phyloP scores from a whole-genome alignment of 1,140 invertebrate genomes.

The Pollicipes pollicipes region DNA sequence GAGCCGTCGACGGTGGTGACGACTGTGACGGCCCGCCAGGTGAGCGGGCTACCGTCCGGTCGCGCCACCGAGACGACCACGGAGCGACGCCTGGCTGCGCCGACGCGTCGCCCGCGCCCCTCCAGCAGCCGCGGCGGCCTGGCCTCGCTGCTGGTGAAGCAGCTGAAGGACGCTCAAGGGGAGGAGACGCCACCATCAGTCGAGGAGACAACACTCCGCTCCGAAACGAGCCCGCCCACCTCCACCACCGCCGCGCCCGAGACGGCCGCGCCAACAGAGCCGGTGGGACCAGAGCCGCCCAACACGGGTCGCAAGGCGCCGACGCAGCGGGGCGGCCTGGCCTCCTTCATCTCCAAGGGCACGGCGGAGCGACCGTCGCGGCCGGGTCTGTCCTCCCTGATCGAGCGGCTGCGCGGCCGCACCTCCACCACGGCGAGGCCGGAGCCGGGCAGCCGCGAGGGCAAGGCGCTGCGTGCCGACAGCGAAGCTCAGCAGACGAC shows the following conservation, averaged over 20 bases:
- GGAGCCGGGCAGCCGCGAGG: neutral
- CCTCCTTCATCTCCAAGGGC: conserved; percentile 12
- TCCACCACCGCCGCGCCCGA: conserved; percentile 3
- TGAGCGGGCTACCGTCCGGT: too few species aligned
- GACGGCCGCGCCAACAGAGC: neutral
- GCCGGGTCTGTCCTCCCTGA: conserved; percentile 12
- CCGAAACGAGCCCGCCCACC: too few species aligned
- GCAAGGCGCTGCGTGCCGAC: neutral
- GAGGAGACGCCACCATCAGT: neutral
- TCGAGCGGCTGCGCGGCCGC: conserved; percentile 5
- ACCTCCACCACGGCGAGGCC: conserved; percentile 11
- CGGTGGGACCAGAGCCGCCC: neutral
- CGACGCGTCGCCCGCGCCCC: neutral
- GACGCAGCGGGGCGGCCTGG: neutral
- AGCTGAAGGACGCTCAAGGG: neutral
- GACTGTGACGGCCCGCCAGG: too few species aligned
- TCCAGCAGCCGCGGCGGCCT: neutral
- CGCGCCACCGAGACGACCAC: neutral
- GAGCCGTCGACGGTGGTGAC: neutral
- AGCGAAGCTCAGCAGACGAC: neutral
- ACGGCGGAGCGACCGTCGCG: conserved; percentile 15
- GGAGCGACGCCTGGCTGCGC: too few species aligned
- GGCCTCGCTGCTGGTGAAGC: neutral
- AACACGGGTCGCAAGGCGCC: neutral
- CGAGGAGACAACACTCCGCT: conserved; percentile 4